phyloP scores from a whole-genome alignment of 2,113 vertebrate genomes.

The Takifugu flavidus region DNA sequence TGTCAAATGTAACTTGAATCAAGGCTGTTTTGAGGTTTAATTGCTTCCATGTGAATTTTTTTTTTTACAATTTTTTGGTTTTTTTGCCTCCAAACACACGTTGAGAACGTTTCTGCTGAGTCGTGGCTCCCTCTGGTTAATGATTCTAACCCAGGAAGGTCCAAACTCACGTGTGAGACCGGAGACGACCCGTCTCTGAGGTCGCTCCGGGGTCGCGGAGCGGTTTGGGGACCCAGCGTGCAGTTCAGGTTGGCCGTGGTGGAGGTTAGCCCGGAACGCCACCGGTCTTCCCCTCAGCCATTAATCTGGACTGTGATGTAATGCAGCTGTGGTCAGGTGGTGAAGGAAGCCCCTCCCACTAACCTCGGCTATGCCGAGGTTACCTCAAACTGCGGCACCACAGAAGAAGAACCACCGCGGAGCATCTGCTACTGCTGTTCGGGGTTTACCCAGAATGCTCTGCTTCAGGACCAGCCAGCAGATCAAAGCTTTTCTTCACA shows the following conservation, averaged over 20 bases:
- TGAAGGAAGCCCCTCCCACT: constrained; percentile 11
- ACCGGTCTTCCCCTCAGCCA: constrained; percentile 42
- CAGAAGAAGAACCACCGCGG: constrained; percentile 2
- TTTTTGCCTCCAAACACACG: too few relatives aligned
- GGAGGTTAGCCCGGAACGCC: constrained; percentile 17
- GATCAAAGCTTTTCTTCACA: constrained; percentile 2
- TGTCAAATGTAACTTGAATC: too few relatives aligned
- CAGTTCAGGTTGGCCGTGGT: constrained; percentile 43
- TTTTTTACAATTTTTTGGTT: neutral
- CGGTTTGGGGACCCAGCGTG: constrained; percentile 14
- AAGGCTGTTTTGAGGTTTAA: neutral
- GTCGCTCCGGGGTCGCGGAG: constrained; percentile 19
- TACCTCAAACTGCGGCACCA: too few relatives aligned
- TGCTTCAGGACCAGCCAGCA: too few relatives aligned
- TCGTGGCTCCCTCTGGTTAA: too few relatives aligned
- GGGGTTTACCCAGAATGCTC: too few relatives aligned
- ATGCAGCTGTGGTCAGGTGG: constrained; percentile 42
- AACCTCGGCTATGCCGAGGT: neutral
- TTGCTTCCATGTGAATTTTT: neutral
- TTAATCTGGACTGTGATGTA: constrained; percentile 53
- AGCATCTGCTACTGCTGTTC: too few relatives aligned
- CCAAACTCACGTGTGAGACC: neutral
- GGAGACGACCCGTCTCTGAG: constrained; percentile 19
- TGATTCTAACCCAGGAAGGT: too few relatives aligned
- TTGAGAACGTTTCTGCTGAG: too few relatives aligned